These are phyloP conservation scores for Eurois occulta DNA, from an alignment of 2,888 invertebrate genomes.

Conservation along the genomic window DNA sequence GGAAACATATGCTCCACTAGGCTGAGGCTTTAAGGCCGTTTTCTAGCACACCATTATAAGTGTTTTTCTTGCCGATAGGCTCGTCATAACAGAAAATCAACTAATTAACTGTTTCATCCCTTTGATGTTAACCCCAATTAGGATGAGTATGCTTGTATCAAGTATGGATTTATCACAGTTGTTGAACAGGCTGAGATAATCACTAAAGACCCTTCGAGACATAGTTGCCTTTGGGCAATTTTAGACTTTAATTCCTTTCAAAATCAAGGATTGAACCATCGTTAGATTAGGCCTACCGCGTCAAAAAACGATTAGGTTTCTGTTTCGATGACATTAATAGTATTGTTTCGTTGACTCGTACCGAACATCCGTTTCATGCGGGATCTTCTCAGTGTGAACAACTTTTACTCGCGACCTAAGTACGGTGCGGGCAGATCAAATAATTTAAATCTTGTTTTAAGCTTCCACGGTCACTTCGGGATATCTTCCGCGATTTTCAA, in stretches of 20 bases:
- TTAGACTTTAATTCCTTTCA: slow-evolving; percentile 7
- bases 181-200: slow-evolving; percentile 24
- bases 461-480: too few species aligned
- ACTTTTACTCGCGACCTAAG: background rate
- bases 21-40: background rate
- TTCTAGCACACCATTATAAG: background rate
- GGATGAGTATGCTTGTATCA: slow-evolving; percentile 38
- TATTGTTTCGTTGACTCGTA: background rate
- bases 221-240: slow-evolving; percentile 10
- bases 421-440: background rate
- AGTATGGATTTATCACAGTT: slow-evolving; percentile 33
- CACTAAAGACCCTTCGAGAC: slow-evolving; percentile 8
- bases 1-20: background rate
- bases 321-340: background rate
- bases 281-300: background rate
- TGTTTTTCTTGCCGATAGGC: background rate
- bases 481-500: too few species aligned
- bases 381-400: background rate
- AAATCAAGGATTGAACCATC: slow-evolving; percentile 2
- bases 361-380: background rate
- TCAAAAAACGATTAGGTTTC: background rate
- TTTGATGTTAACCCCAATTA: slow-evolving; percentile 56
- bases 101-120: slow-evolving; percentile 25
- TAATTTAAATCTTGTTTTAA: background rate
- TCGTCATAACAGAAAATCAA: slow-evolving; percentile 28